Conservation (phyloP, 2,113 vertebrate species). For the Dicerorhinus sumatrensis region DNA sequence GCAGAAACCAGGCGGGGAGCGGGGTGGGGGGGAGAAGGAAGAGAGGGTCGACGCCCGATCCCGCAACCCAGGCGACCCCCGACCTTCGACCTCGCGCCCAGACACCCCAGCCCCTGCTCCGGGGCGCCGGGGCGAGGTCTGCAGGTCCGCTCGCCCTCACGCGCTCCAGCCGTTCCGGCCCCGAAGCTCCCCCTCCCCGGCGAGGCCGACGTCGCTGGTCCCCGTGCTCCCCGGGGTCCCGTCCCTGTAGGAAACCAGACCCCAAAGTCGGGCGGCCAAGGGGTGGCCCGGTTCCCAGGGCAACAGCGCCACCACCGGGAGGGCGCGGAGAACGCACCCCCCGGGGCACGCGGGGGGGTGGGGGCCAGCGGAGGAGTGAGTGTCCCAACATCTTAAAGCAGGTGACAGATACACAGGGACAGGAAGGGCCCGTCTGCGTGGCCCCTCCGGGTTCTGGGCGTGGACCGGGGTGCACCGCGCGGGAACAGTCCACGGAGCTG, state of each 20-base stretch:
- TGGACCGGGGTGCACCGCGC: too few relatives aligned
- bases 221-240: not conserved
- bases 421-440: not conserved
- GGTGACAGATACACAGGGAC: not conserved
- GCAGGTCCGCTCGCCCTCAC: not conserved
- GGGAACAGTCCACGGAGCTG: too few relatives aligned
- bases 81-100: not conserved
- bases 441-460: not conserved
- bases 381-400: not conserved
- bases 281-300: conserved; percentile 78
- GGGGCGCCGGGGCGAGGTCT: not conserved
- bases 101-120: not conserved
- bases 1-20: not conserved
- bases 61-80: too few relatives aligned
- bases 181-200: not conserved
- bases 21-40: too few relatives aligned
- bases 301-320: conserved; percentile 87
- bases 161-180: rapidly evolving
- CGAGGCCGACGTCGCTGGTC: not conserved
- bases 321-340: conserved; percentile 61
- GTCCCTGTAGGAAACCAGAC: not conserved
- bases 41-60: too few relatives aligned
- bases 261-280: rapidly evolving
- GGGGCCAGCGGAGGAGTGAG: rapidly evolving
- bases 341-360: rapidly evolving